These are phyloP conservation scores for Brevipalpus yothersi DNA, from an alignment of 1,140 invertebrate genomes.

Conservation along the genomic window DNA sequence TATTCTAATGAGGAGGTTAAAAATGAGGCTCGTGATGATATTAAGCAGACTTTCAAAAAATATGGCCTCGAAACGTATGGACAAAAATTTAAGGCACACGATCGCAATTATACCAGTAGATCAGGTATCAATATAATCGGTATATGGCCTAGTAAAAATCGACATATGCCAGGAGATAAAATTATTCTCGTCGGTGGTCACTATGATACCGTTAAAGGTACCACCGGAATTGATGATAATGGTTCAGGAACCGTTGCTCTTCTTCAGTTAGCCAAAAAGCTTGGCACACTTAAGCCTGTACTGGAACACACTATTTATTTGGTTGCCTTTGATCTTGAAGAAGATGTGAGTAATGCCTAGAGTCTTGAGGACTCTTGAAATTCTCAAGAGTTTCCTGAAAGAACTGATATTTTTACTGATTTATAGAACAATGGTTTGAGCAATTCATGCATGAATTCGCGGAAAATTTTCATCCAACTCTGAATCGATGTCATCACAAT, in stretches of 20 bases:
- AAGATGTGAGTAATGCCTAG: background rate
- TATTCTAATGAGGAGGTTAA: background rate
- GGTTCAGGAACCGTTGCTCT: slow-evolving; percentile 21
- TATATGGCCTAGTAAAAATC: slow-evolving; percentile 16
- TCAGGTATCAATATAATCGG: slow-evolving; percentile 21
- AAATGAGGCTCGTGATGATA: background rate
- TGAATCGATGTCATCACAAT: too few species aligned
- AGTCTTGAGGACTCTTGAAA: too few species aligned
- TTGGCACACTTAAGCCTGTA: slow-evolving; percentile 16
- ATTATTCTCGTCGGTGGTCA: slow-evolving; percentile 4
- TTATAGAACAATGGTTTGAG: too few species aligned
- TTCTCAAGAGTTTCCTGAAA: too few species aligned
- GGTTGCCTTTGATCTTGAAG: slow-evolving; percentile 20
- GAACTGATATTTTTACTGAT: too few species aligned
- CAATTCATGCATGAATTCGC: too few species aligned
- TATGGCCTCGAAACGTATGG: background rate
- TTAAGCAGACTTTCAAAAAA: background rate
- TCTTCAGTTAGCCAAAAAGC: slow-evolving; percentile 18
- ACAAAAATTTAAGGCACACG: background rate
- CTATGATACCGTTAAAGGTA: background rate
- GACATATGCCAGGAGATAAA: slow-evolving; percentile 17
- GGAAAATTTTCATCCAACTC: too few species aligned
- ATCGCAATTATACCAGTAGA: background rate
- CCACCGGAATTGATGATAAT: slow-evolving; percentile 19
- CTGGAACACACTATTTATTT: slow-evolving; percentile 19